Percentiles rank a stretch among this genome's conserved stretches.
These are phyloP conservation scores for Rhyacophila evoluta DNA, from an alignment of 2,888 invertebrate species.

Conservation along the genomic window DNA sequence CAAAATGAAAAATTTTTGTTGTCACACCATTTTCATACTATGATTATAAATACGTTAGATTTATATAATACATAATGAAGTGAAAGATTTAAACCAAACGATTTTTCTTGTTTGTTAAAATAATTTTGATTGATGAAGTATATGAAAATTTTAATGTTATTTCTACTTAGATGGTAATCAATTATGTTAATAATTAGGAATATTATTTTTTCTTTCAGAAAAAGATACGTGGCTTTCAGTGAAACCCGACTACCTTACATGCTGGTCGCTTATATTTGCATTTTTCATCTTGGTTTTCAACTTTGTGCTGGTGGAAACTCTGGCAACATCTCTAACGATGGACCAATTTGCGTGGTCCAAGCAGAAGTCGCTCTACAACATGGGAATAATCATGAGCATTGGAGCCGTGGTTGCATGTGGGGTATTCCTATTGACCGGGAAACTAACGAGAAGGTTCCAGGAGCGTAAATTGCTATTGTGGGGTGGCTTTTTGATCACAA, in stretches of 20 bases:
- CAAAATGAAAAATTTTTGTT: too few relatives aligned
- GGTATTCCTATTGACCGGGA: slow-evolving; percentile 79
- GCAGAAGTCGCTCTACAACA: slow-evolving; percentile 80
- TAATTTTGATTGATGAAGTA: too few relatives aligned
- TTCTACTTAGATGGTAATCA: too few relatives aligned
- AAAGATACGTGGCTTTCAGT: slow-evolving; percentile 78
- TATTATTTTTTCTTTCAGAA: too few relatives aligned
- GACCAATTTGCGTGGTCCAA: slow-evolving; percentile 91
- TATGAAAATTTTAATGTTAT: too few relatives aligned
- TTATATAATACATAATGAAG: too few relatives aligned
- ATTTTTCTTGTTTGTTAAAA: too few relatives aligned
- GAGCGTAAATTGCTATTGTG: slow-evolving; percentile 84
- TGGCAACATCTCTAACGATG: slow-evolving; percentile 87
- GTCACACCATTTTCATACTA: too few relatives aligned
- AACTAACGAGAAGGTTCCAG: slow-evolving; percentile 77
- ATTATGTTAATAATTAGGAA: too few relatives aligned
- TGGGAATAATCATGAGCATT: slow-evolving; percentile 85
- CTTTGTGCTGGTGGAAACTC: slow-evolving; percentile 88
- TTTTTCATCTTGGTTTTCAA: slow-evolving; percentile 89
- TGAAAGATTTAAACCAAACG: too few relatives aligned
- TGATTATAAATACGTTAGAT: too few relatives aligned
- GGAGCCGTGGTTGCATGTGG: slow-evolving; percentile 83
- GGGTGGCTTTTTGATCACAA: slow-evolving; percentile 86
- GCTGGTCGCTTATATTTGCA: slow-evolving; percentile 82
- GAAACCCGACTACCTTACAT: slow-evolving; percentile 80